Percentiles rank a stretch among this genome's conserved stretches.
These are phyloP conservation scores for Baryphthengus martii DNA, from an alignment of 2,113 vertebrate species.

Conservation along the genomic window DNA sequence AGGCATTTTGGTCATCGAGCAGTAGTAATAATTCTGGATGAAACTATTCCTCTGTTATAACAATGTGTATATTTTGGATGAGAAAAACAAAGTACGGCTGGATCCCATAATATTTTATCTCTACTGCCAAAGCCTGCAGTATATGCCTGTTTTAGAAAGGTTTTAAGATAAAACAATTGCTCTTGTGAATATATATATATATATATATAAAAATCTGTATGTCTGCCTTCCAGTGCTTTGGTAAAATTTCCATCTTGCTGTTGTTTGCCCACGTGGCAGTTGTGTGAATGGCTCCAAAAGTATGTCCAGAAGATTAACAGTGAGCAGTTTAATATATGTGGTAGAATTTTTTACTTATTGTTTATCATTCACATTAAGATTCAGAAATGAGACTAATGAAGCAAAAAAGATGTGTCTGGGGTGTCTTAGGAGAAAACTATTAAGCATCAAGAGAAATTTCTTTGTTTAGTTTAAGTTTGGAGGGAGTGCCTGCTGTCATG, in stretches of 20 bases:
- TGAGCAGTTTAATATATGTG: not conserved
- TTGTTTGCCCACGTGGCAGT: not conserved
- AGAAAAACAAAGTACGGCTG: slow-evolving; percentile 66
- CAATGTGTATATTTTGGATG: slow-evolving; percentile 70
- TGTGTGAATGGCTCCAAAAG: not conserved
- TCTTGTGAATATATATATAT: slow-evolving; percentile 46
- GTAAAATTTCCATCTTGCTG: not conserved
- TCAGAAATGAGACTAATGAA: not conserved
- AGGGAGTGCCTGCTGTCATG: not conserved
- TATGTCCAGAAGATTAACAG: not conserved
- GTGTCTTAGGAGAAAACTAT: not conserved
- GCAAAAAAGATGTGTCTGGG: not conserved
- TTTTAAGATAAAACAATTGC: slow-evolving; percentile 39
- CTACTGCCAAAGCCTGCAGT: slow-evolving; percentile 53
- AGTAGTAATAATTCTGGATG: slow-evolving; percentile 15
- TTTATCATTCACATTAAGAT: not conserved
- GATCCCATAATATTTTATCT: slow-evolving; percentile 67
- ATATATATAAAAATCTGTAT: not conserved
- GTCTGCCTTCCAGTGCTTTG: slow-evolving; percentile 26
- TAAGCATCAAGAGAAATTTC: not conserved
- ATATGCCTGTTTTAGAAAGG: slow-evolving; percentile 27
- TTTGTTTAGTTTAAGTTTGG: not conserved
- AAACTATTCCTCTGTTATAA: slow-evolving; percentile 36
- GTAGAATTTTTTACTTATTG: not conserved
- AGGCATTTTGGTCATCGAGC: not conserved